A percentile compares a stretch with the other conserved stretches of the same genome.
These are phyloP conservation scores for Sigmodon hispidus DNA, from an alignment of 2,113 vertebrate genomes.

Conservation along the genomic window DNA sequence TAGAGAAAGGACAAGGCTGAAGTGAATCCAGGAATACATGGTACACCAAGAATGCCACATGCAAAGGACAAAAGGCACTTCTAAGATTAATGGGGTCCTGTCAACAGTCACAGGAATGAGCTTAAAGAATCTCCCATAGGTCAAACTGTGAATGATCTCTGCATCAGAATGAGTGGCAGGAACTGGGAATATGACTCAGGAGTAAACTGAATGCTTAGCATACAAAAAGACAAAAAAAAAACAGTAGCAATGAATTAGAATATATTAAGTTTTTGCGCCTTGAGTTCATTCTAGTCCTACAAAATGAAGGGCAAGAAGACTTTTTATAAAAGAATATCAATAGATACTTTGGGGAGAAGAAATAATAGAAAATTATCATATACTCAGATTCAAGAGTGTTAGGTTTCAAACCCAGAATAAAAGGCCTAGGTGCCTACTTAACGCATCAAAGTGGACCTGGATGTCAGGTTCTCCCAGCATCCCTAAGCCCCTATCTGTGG, in stretches of 20 bases:
- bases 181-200: neutral
- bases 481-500: neutral
- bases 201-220: neutral
- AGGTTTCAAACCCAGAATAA: neutral
- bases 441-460: neutral
- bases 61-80: neutral
- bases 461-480: neutral
- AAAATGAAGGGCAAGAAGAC: neutral
- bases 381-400: neutral
- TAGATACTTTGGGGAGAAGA: neutral
- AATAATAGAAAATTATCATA: neutral
- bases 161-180: neutral
- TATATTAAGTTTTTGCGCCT: neutral
- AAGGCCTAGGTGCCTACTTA: neutral
- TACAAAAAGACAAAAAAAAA: neutral
- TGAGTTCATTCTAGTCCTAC: neutral
- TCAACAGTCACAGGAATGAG: conserved; percentile 17
- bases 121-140: neutral
- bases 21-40: neutral
- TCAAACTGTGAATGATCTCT: neutral
- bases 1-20: neutral
- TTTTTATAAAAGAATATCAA: conserved; percentile 12
- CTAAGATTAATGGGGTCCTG: conserved; percentile 2
- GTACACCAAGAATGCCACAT: neutral
- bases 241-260: neutral